These are phyloP conservation scores for Plebejus anna DNA, from an alignment of 2,888 invertebrate genomes.

Conservation along the genomic window DNA sequence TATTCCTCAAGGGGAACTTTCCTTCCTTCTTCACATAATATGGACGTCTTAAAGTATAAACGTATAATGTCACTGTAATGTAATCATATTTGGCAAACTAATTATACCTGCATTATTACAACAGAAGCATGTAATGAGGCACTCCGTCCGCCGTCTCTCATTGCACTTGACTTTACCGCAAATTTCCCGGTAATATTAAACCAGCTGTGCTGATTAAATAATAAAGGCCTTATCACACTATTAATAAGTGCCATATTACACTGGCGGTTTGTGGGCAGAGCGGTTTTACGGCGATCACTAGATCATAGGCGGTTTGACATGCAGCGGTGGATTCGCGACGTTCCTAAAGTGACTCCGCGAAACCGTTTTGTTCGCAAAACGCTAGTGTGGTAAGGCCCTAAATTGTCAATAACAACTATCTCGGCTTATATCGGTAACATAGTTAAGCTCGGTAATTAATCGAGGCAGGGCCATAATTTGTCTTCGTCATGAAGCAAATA, in stretches of 20 bases:
- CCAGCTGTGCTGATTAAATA: slow-evolving; percentile 26
- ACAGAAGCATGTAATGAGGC: neutral
- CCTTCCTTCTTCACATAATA: neutral
- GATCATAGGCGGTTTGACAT: neutral
- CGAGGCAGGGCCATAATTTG: slow-evolving; percentile 71
- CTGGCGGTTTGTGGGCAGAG: neutral
- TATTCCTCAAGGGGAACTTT: too few relatives aligned
- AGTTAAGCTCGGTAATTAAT: slow-evolving; percentile 75
- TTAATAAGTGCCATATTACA: neutral
- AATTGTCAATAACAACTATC: slow-evolving; percentile 38
- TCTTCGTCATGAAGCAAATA: slow-evolving; percentile 77
- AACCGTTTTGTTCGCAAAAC: neutral
- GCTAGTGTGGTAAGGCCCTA: slow-evolving; percentile 8
- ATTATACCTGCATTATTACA: neutral
- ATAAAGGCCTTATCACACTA: neutral
- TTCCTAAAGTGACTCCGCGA: neutral
- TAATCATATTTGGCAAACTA: neutral
- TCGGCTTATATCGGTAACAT: slow-evolving; percentile 48
- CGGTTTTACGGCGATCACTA: neutral
- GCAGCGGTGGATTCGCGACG: neutral
- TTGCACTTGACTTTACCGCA: slow-evolving; percentile 28
- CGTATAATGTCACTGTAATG: neutral
- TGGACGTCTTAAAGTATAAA: neutral
- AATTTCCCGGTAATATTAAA: slow-evolving; percentile 31
- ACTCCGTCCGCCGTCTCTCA: slow-evolving; percentile 8